phyloP scores from a whole-genome alignment of 2,888 invertebrate genomes.

The Scelioninae gen. 1 region DNA sequence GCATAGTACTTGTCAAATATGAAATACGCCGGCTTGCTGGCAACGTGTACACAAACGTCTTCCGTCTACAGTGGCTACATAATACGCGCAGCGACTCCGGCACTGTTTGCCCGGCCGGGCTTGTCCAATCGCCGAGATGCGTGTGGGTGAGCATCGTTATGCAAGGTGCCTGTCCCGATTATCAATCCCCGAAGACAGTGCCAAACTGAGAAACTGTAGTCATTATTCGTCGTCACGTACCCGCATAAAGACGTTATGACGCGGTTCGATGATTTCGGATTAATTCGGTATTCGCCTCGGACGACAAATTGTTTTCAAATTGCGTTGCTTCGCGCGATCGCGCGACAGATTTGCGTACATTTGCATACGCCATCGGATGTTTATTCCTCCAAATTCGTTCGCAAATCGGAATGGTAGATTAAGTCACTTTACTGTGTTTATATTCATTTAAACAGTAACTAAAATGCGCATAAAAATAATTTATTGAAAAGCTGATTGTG shows the following conservation, averaged over 20 bases:
- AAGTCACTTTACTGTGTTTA: slow-evolving; percentile 29
- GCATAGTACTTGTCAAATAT: slow-evolving; percentile 70
- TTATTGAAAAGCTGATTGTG: too few relatives aligned
- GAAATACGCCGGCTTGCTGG: slow-evolving; percentile 54
- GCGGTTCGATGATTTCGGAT: slow-evolving; percentile 36
- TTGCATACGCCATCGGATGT: slow-evolving; percentile 48
- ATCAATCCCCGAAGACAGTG: slow-evolving; percentile 51
- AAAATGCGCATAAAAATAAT: too few relatives aligned
- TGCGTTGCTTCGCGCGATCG: slow-evolving; percentile 34
- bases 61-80: slow-evolving; percentile 11
- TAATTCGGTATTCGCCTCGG: slow-evolving; percentile 24
- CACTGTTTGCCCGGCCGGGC: slow-evolving; percentile 49
- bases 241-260: slow-evolving; percentile 39
- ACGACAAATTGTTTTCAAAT: slow-evolving; percentile 55
- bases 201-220: slow-evolving; percentile 17
- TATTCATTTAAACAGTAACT: slow-evolving; percentile 30
- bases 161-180: slow-evolving; percentile 60
- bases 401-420: slow-evolving; percentile 26
- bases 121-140: slow-evolving; percentile 48
- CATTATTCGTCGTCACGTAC: slow-evolving; percentile 47
- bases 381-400: slow-evolving; percentile 46
- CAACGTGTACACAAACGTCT: slow-evolving; percentile 33
- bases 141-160: slow-evolving; percentile 58
- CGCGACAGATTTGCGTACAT: slow-evolving; percentile 51
- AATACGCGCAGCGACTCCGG: slow-evolving; percentile 50